Conservation (phyloP, 2,888 invertebrate genomes). For the Carpatolechia fugitivella region DNA sequence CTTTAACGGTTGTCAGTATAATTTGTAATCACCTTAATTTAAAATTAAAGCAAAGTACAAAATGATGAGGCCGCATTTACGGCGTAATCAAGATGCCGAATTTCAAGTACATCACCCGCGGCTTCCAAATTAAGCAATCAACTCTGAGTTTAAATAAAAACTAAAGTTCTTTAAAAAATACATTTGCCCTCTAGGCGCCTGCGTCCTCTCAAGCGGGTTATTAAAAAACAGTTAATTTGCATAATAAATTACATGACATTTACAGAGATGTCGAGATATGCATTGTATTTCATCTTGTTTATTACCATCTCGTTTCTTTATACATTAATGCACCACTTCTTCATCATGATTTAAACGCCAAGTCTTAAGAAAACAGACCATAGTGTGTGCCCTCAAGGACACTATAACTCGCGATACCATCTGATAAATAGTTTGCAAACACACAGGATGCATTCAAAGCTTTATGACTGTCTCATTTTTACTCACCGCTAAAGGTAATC, state of each 20-base stretch:
- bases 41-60: conserved; percentile 5
- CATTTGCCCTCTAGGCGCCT: conserved; percentile 26
- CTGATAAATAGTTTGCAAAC: conserved; percentile 16
- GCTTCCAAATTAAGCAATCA: conserved; percentile 37
- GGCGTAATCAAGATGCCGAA: conserved; percentile 20
- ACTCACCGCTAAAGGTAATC: neutral
- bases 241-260: conserved; percentile 37
- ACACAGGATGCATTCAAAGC: conserved; percentile 8
- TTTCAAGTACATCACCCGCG: conserved; percentile 15
- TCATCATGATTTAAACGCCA: neutral
- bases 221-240: conserved; percentile 40
- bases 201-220: conserved; percentile 24
- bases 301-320: conserved; percentile 13
- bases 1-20: neutral
- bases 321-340: conserved; percentile 1
- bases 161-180: conserved; percentile 16
- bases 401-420: conserved; percentile 7
- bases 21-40: conserved; percentile 7
- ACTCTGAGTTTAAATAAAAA: conserved; percentile 22
- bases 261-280: conserved; percentile 21
- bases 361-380: neutral
- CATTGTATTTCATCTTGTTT: conserved; percentile 19
- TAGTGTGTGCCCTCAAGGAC: neutral
- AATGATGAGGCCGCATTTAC: conserved; percentile 16
- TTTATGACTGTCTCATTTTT: conserved; percentile 8